These are phyloP conservation scores for Epistrophe eligans DNA, from an alignment of 2,888 invertebrate species.

Conservation along the genomic window DNA sequence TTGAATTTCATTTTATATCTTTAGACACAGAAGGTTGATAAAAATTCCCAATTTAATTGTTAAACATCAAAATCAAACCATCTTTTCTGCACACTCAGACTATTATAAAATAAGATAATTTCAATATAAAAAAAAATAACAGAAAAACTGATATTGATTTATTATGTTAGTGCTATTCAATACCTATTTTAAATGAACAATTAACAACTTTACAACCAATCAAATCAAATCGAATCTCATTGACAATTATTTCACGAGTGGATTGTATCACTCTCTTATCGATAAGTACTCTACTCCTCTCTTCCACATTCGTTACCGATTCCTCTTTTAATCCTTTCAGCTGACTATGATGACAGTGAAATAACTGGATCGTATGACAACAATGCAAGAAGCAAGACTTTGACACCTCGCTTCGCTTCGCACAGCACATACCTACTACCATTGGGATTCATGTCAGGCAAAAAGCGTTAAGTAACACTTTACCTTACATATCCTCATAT, in stretches of 20 bases:
- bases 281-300: constrained; percentile 47
- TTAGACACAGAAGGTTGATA: no score
- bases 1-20: no score
- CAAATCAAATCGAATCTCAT: constrained; percentile 5
- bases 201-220: constrained; percentile 20
- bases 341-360: constrained; percentile 21
- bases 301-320: constrained; percentile 27
- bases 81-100: no score
- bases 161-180: constrained; percentile 2
- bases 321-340: constrained; percentile 49
- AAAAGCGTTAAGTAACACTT: constrained; percentile 70
- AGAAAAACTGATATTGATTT: neutral
- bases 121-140: no score
- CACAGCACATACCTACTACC: neutral
- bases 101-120: no score
- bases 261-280: constrained; percentile 8
- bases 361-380: constrained; percentile 37
- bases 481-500: constrained; percentile 46
- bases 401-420: constrained; percentile 39
- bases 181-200: constrained; percentile 1
- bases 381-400: constrained; percentile 33
- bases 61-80: no score
- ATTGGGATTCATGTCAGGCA: constrained; percentile 36
- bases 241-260: constrained; percentile 4
- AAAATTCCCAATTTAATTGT: no score